Conservation (phyloP, 2,113 vertebrate species). For the Amblyornis subalaris region DNA sequence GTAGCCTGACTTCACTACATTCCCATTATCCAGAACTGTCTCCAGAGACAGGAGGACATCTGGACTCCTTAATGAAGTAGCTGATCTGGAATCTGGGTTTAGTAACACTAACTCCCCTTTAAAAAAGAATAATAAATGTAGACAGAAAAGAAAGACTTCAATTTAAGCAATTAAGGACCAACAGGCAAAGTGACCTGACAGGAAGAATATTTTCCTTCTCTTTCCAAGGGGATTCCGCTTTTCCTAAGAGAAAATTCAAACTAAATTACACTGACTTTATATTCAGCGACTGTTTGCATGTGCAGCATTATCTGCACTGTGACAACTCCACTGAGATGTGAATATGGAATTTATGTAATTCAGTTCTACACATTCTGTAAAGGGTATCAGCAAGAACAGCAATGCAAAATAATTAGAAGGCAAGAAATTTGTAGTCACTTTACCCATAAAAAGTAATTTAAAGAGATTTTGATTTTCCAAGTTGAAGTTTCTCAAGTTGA, state of each 20-base stretch:
- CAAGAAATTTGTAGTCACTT: not conserved
- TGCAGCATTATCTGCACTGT: rapidly evolving
- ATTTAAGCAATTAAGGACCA: constrained; percentile 35
- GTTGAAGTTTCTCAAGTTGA: not conserved
- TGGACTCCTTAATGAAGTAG: constrained; percentile 7
- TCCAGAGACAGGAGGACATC: not conserved
- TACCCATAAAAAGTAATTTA: not conserved
- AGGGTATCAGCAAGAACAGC: not conserved
- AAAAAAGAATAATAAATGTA: not conserved
- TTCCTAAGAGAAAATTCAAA: constrained; percentile 27
- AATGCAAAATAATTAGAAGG: not conserved
- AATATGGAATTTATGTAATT: not conserved
- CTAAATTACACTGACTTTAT: not conserved
- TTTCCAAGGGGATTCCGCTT: constrained; percentile 5
- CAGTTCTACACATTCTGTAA: not conserved
- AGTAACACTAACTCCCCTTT: not conserved
- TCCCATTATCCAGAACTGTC: not conserved
- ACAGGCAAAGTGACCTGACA: constrained; percentile 16
- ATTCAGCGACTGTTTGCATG: not conserved
- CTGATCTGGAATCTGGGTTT: constrained; percentile 7
- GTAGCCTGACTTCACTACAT: not conserved
- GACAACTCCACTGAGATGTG: not conserved
- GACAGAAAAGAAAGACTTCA: not conserved
- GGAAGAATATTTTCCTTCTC: not conserved
- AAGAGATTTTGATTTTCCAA: not conserved